Conservation (phyloP, 2,888 invertebrate species). For the Phaonia tiefii region DNA sequence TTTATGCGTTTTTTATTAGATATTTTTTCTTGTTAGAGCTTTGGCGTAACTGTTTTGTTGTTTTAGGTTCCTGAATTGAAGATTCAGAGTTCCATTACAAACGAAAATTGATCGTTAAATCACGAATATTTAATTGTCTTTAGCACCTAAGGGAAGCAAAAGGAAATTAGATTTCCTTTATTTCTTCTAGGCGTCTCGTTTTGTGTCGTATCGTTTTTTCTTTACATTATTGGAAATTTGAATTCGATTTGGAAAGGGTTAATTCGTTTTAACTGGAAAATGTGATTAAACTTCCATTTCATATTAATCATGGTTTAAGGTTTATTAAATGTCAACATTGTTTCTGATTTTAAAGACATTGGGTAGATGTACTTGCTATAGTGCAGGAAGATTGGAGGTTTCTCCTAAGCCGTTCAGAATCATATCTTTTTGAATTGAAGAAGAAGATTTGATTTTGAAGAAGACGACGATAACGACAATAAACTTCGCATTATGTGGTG, state of each 20-base stretch:
- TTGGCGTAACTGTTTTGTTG: conserved; percentile 44
- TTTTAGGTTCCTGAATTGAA: conserved; percentile 13
- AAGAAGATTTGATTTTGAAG: no score
- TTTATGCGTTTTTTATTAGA: conserved; percentile 59
- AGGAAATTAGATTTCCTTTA: conserved; percentile 64
- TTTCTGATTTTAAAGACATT: neutral
- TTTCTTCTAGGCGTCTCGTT: neutral
- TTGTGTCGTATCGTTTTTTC: neutral
- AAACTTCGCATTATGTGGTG: no score
- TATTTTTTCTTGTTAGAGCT: neutral
- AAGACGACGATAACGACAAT: no score
- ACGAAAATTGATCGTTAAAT: conserved; percentile 80
- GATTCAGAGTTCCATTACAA: conserved; percentile 64
- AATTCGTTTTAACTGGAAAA: conserved; percentile 23
- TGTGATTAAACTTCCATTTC: neutral
- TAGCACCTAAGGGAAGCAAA: conserved; percentile 79
- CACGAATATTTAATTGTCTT: conserved; percentile 81
- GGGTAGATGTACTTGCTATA: no score
- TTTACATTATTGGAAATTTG: conserved; percentile 31
- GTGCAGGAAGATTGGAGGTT: no score
- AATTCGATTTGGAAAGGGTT: conserved; percentile 25
- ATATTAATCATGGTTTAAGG: neutral
- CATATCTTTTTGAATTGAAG: no score
- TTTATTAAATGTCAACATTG: conserved; percentile 7
- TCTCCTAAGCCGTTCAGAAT: no score